Percentiles rank a stretch among this genome's conserved stretches.
phyloP scores from a whole-genome alignment of 2,113 vertebrate genomes.

The Rissa tridactyla region DNA sequence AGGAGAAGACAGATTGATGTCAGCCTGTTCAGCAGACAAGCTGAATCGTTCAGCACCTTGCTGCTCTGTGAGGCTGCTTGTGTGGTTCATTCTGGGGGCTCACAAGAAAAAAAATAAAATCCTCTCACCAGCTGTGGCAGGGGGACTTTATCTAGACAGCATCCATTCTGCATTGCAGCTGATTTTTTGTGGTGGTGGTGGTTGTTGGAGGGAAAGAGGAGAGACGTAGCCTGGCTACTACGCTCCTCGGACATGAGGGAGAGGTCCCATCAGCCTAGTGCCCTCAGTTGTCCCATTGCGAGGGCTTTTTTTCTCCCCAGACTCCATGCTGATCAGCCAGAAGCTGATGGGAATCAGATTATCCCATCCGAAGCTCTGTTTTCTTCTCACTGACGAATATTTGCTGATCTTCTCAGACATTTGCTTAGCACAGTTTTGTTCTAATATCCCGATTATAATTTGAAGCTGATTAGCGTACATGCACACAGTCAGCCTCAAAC shows the following conservation, averaged over 20 bases:
- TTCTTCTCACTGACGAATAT: not conserved
- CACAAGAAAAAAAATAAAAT: not conserved
- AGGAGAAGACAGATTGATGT: not conserved
- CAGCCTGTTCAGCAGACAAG: not conserved
- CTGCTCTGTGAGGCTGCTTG: not conserved
- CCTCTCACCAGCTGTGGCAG: not conserved
- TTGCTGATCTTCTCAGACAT: not conserved
- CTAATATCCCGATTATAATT: constrained; percentile 3
- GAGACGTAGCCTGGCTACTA: not conserved
- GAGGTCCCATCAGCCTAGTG: not conserved
- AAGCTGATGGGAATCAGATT: not conserved
- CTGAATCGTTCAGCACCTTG: not conserved
- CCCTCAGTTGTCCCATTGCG: not conserved
- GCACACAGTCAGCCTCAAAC: not conserved
- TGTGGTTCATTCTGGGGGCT: not conserved
- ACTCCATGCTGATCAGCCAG: not conserved
- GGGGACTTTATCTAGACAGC: not conserved
- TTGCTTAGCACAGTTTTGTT: constrained; percentile 10
- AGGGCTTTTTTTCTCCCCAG: not conserved
- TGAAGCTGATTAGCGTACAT: constrained; percentile 3
- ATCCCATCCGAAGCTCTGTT: not conserved
- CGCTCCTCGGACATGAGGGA: not conserved
- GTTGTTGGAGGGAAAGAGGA: not conserved
- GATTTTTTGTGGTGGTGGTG: not conserved
- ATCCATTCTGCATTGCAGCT: not conserved